Conservation (phyloP, 2,113 vertebrate species). For the Rhegmatorhina hoffmannsi region DNA sequence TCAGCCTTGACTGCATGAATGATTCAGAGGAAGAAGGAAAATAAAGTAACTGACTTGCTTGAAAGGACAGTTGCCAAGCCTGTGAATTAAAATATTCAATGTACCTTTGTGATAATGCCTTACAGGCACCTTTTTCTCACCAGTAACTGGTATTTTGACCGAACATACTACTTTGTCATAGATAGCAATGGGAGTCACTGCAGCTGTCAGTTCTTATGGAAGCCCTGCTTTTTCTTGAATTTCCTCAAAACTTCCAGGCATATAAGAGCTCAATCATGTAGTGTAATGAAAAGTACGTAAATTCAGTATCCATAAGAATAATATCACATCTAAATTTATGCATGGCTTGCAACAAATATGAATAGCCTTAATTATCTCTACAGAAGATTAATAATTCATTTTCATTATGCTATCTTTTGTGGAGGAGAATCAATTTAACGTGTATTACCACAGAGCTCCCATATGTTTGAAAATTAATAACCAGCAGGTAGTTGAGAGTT, state of each 20-base stretch:
- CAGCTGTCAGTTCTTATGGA: neutral
- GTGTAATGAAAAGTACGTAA: conserved; percentile 1
- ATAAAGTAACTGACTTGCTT: neutral
- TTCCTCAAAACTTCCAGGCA: neutral
- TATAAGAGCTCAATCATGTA: neutral
- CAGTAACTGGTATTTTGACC: neutral
- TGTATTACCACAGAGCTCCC: conserved; percentile 93
- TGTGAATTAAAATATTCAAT: neutral
- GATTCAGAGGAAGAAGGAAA: neutral
- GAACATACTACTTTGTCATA: rapidly evolving
- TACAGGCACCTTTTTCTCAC: neutral
- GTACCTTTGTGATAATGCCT: neutral
- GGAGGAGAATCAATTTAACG: conserved; percentile 87
- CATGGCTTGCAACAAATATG: conserved; percentile 50
- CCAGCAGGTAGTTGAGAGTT: conserved; percentile 94
- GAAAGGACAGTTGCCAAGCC: neutral
- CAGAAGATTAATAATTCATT: conserved; percentile 76
- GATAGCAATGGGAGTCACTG: neutral
- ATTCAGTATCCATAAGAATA: conserved; percentile 5
- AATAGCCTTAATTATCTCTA: conserved; percentile 66
- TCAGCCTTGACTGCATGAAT: neutral
- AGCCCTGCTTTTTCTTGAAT: neutral
- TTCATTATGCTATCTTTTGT: conserved; percentile 78
- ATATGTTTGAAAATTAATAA: conserved; percentile 99
- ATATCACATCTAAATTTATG: conserved; percentile 6